Percentiles rank a stretch among this genome's conserved stretches.
phyloP scores from a whole-genome alignment of 1,140 invertebrate species.

The Geopemphigus sp. region DNA sequence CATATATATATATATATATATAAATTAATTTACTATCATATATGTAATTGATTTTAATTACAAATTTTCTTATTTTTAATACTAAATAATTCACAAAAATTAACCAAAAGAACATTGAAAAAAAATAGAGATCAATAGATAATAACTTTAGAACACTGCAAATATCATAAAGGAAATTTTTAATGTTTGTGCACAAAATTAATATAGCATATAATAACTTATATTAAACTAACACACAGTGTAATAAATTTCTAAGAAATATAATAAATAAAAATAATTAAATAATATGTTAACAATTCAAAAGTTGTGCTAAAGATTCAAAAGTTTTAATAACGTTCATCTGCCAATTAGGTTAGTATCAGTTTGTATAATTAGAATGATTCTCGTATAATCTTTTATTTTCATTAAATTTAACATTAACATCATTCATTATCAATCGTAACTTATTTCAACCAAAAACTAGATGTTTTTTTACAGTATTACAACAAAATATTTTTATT shows the following conservation, averaged over 20 bases:
- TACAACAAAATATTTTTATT: not conserved
- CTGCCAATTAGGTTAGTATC: not conserved
- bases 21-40: not conserved
- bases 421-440: not conserved
- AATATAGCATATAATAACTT: slow-evolving; percentile 3
- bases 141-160: not conserved
- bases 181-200: not conserved
- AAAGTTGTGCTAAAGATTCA: not conserved
- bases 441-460: not conserved
- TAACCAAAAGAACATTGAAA: not conserved
- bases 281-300: not conserved
- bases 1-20: not conserved
- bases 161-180: not conserved
- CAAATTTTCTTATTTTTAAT: not conserved
- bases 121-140: slow-evolving; percentile 13
- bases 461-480: not conserved
- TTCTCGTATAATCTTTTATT: not conserved
- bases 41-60: not conserved
- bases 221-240: not conserved
- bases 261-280: slow-evolving; percentile 7
- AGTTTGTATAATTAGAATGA: not conserved
- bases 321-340: slow-evolving; percentile 8
- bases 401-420: not conserved
- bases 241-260: not conserved
- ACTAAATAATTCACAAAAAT: slow-evolving; percentile 10